phyloP scores from a whole-genome alignment of 2,113 vertebrate genomes.

The Gallinago undulata region DNA sequence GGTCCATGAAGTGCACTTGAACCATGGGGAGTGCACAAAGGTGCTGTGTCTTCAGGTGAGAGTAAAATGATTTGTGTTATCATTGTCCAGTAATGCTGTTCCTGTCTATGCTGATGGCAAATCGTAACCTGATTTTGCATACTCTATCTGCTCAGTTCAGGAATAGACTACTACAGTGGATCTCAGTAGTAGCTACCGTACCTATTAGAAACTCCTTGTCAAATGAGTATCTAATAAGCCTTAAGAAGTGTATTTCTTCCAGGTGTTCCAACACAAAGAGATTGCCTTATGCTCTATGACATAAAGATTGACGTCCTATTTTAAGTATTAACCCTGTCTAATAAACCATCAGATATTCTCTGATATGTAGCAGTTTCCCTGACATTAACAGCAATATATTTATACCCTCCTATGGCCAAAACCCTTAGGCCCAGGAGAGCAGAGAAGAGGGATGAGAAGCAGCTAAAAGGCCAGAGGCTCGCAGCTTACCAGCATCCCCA shows the following conservation, averaged over 20 bases:
- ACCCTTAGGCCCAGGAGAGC: neutral
- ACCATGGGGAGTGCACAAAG: neutral
- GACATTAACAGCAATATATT: neutral
- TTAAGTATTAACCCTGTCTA: neutral
- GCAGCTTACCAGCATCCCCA: accelerated
- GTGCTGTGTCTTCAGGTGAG: neutral
- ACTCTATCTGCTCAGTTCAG: neutral
- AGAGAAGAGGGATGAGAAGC: neutral
- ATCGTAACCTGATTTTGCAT: neutral
- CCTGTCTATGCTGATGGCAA: neutral
- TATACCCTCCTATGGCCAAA: neutral
- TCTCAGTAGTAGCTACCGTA: neutral
- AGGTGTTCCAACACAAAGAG: neutral
- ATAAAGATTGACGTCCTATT: neutral
- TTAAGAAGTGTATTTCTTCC: neutral
- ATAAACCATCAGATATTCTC: neutral
- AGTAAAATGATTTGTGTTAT: neutral
- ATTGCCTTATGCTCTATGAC: neutral
- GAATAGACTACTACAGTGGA: neutral
- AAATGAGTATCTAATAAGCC: neutral
- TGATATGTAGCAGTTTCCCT: neutral
- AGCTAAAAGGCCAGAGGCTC: neutral
- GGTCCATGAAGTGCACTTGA: neutral
- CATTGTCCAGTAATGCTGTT: neutral
- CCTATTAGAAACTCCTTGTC: neutral